A percentile compares a stretch with the other conserved stretches of the same genome.
Evolutionary conservation across 2,888 invertebrate species (phyloP).

Genomic region (Acleris sparsana): DNA sequence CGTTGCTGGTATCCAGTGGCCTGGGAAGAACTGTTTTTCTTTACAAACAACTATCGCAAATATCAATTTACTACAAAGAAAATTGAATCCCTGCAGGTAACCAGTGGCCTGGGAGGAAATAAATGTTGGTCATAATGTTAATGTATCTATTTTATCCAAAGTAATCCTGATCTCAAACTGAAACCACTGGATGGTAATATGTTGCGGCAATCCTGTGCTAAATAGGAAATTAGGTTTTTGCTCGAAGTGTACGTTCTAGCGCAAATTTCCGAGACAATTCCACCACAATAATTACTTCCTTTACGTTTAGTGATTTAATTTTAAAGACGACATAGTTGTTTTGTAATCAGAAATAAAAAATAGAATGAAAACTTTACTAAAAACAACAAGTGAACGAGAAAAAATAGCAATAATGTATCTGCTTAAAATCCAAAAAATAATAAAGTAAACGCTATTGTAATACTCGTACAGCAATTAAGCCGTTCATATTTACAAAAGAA

Average conservation of each 20-base stretch:
- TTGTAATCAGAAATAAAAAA: not conserved
- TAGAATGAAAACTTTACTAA: not conserved
- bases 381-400: not conserved
- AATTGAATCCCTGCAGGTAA: no score
- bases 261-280: constrained; percentile 10
- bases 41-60: no score
- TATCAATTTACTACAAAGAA: no score
- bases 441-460: no score
- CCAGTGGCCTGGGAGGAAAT: no score
- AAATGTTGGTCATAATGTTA: not conserved
- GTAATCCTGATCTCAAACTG: not conserved
- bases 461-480: no score
- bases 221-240: constrained; percentile 28
- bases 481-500: no score
- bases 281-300: constrained; percentile 2
- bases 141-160: not conserved
- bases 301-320: not conserved
- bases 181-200: constrained; percentile 6
- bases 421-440: no score
- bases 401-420: no score
- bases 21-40: no score
- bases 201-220: not conserved
- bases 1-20: no score
- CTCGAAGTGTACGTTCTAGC: constrained; percentile 1
- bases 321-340: not conserved